These are phyloP conservation scores for Oophaga sylvatica DNA, from an alignment of 2,797 vertebrate species.

Conservation along the genomic window DNA sequence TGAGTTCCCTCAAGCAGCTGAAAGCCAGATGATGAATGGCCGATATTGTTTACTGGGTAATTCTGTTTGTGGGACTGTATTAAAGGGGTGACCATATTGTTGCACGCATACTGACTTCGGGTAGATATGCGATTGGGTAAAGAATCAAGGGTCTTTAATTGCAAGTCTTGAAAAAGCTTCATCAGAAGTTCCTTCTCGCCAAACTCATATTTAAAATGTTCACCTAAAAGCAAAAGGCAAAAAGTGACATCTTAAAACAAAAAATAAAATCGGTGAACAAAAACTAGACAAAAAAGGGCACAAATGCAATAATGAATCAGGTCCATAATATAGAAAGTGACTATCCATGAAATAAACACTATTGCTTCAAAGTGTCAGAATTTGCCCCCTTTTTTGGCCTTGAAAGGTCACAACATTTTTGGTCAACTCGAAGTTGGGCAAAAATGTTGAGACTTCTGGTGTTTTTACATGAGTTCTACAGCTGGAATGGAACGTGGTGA, in stretches of 20 bases:
- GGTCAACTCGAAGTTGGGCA: too few species aligned
- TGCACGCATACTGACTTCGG: conserved; percentile 55
- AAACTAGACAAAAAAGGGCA: too few species aligned
- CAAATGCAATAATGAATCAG: too few species aligned
- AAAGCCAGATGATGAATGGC: conserved; percentile 26
- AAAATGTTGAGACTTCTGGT: too few species aligned
- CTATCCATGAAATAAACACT: too few species aligned
- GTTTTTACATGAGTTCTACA: too few species aligned
- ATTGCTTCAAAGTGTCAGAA: too few species aligned
- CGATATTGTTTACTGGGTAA: conserved; percentile 47
- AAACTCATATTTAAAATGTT: conserved; percentile 75
- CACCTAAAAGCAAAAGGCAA: conserved; percentile 65
- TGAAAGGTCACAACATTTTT: too few species aligned
- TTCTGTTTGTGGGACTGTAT: conserved; percentile 53
- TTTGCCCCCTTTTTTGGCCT: too few species aligned
- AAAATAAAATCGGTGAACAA: too few species aligned
- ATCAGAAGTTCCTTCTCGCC: conserved; percentile 78
- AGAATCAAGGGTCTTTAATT: conserved; percentile 65
- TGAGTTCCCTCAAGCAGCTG: conserved; percentile 68
- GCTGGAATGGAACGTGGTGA: too few species aligned
- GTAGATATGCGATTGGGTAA: conserved; percentile 63
- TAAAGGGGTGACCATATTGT: conserved; percentile 52
- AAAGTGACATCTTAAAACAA: neutral
- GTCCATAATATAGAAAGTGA: too few species aligned
- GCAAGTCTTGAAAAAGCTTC: conserved; percentile 77